Evolutionary conservation across 2,113 vertebrate species (phyloP), one percentile per base, ranked within the genome.

Genomic region (Oncorhynchus mykiss): DNA sequence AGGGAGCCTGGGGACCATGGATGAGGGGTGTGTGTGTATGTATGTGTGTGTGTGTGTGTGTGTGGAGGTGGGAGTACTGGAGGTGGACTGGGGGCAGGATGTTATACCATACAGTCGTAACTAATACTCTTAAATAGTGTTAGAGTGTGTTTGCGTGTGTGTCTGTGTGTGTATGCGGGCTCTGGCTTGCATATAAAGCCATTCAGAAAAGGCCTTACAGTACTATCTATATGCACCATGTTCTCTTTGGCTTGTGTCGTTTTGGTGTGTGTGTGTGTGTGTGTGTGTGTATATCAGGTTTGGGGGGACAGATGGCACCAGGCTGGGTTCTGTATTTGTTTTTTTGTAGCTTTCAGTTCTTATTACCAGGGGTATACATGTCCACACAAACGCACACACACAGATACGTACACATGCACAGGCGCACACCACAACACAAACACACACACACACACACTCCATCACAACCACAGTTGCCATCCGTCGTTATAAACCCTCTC

Each of bases 1-100:
- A 87, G 88, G 87, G 87, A 78, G 87, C 90, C 91, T 87, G 79
- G 92, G 92, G 91, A 91, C 83, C 71, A 12, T 13, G 54, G 67
- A 66, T 34, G 3, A 3, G 78, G 71, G 13, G 49, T 18, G 39
- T 57, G 70, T 54, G 24, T 71, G 68, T 70, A 22, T 49, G 68
- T 24, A 3, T 22, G 8, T 48, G 22, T 3, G 65, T 67, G 66
- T 31, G 66, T 67, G 66, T 67, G 66, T 67, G 66, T 68, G 29
- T 68, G 27, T 20, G 29, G 25, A 48, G 39, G 70, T 27, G 70
- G 24, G 64, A 45, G 9, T 45, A 45, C 27, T 8, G 39, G 8
- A 20, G 14, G 57, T 78, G 78, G 85, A 77, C 72, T 69, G 82
- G 80, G 78, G 80, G 79, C 80, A 80, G 16, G 59, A 68, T 72